Evolutionary conservation across 1,140 invertebrate species (phyloP).

Genomic region (Aphelenchoides fujianensis): DNA sequence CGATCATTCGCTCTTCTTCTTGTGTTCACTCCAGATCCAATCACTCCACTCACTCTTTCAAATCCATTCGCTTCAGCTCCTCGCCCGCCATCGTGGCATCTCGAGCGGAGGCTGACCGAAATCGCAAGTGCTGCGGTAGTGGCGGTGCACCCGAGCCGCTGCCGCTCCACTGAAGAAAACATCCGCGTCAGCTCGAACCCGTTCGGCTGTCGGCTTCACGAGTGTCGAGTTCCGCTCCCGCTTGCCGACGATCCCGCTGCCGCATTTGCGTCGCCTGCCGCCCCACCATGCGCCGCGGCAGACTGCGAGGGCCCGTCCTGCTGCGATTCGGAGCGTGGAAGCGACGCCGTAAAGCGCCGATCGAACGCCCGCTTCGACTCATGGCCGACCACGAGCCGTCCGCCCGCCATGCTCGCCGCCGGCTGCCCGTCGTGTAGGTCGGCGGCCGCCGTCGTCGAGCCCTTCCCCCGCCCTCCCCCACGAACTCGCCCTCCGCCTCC

Average conservation of each 20-base stretch:
- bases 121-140: neutral
- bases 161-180: neutral
- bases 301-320: neutral
- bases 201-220: neutral
- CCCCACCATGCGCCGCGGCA: neutral
- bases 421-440: neutral
- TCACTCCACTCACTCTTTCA: no score
- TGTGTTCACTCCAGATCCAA: no score
- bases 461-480: neutral
- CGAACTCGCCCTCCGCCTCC: neutral
- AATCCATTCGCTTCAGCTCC: no score
- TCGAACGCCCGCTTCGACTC: no score
- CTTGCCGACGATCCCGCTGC: neutral
- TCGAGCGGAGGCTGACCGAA: neutral
- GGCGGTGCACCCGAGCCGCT: neutral
- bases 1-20: no score
- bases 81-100: neutral
- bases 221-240: neutral
- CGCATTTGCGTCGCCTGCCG: neutral
- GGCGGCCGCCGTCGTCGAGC: neutral
- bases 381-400: no score
- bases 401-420: neutral
- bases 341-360: neutral
- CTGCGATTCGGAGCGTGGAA: neutral
- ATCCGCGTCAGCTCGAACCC: neutral